phyloP scores from a whole-genome alignment of 2,797 vertebrate species.

The Scarus forsteni region DNA sequence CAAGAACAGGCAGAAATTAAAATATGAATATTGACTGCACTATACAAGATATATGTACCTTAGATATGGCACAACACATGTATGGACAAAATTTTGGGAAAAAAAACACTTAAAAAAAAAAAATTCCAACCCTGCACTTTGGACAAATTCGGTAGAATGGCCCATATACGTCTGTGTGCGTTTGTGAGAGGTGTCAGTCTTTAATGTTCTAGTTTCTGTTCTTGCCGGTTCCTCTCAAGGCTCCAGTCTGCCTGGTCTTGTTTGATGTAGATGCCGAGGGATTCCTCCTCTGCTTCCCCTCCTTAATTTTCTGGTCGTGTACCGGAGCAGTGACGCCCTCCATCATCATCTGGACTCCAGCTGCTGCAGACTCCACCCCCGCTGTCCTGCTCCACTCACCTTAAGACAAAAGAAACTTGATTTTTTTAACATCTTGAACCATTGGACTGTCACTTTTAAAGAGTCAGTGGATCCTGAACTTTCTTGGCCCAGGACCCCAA shows the following conservation, averaged over 20 bases:
- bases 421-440: background rate
- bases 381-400: slow-evolving; percentile 40
- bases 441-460: too few species aligned
- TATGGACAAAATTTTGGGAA: too few species aligned
- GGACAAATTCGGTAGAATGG: too few species aligned
- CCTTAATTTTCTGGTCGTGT: background rate
- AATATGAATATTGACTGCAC: too few species aligned
- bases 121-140: too few species aligned
- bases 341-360: slow-evolving; percentile 43
- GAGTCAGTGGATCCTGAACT: too few species aligned
- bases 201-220: slow-evolving; percentile 92
- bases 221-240: slow-evolving; percentile 61
- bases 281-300: slow-evolving; percentile 71
- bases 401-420: slow-evolving; percentile 27
- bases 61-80: too few species aligned
- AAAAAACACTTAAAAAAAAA: too few species aligned
- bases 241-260: slow-evolving; percentile 58
- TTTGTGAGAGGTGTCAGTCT: slow-evolving; percentile 77
- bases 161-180: background rate
- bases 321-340: slow-evolving; percentile 27
- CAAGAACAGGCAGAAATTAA: too few species aligned
- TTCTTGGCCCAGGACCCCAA: too few species aligned
- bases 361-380: slow-evolving; percentile 3
- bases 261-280: slow-evolving; percentile 42
- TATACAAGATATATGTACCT: too few species aligned